These are phyloP conservation scores for Micronycteris hirsuta DNA, from an alignment of 2,113 vertebrate species.

Conservation along the genomic window DNA sequence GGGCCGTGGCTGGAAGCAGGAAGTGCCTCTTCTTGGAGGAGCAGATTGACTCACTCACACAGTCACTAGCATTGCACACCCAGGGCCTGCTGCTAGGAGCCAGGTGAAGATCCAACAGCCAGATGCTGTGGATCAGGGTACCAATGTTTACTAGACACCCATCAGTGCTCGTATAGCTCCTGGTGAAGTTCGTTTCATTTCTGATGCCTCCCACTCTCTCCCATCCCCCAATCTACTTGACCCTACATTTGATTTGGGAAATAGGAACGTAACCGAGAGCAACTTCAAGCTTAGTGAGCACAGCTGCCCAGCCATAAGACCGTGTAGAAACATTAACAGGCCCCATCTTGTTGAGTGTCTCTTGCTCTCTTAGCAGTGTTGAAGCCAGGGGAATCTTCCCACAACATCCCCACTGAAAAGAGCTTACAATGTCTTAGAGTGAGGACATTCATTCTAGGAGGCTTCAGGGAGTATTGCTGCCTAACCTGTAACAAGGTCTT, in stretches of 20 bases:
- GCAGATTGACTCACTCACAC: neutral
- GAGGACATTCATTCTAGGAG: neutral
- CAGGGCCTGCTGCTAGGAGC: neutral
- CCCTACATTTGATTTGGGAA: neutral
- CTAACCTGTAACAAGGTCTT: slow-evolving; percentile 24
- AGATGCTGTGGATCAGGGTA: neutral
- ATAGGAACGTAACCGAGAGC: neutral
- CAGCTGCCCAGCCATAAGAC: neutral
- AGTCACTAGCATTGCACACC: neutral
- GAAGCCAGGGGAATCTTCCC: neutral
- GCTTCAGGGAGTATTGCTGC: neutral
- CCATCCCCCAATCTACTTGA: neutral
- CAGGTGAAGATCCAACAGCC: neutral
- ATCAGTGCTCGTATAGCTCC: neutral
- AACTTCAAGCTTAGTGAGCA: neutral
- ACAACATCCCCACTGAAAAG: neutral
- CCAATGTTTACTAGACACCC: neutral
- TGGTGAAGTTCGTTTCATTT: neutral
- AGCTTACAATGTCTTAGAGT: neutral
- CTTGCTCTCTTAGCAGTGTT: neutral
- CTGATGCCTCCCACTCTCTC: neutral
- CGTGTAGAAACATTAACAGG: neutral
- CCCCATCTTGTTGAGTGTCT: neutral
- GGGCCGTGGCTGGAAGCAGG: neutral
- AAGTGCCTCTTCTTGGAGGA: neutral